Percentiles rank a stretch among this genome's conserved stretches.
These are phyloP conservation scores for Nephila pilipes DNA, from an alignment of 1,140 invertebrate genomes.

Conservation along the genomic window DNA sequence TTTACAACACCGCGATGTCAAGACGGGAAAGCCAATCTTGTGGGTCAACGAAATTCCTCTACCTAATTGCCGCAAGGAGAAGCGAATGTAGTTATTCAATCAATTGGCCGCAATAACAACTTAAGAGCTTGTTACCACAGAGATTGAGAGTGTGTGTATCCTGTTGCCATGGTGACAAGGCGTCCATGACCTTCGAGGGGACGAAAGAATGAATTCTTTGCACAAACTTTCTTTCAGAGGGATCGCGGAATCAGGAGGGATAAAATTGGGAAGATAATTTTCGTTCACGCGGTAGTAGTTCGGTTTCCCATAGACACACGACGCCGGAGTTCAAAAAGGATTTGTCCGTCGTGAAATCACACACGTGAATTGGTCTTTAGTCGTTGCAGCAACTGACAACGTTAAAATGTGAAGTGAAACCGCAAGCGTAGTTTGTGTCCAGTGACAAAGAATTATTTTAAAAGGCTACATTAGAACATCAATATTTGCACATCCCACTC, in stretches of 20 bases:
- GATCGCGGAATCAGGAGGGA: not conserved
- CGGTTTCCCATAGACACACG: too few relatives aligned
- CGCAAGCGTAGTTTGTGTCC: too few relatives aligned
- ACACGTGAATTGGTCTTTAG: too few relatives aligned
- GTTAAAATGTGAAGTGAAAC: too few relatives aligned
- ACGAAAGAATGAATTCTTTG: not conserved
- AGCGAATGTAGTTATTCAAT: slow-evolving; percentile 24
- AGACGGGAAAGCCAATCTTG: not conserved
- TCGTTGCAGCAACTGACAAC: too few relatives aligned
- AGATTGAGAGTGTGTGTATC: not conserved
- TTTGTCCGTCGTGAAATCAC: too few relatives aligned
- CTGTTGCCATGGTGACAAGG: not conserved
- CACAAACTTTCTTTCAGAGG: not conserved
- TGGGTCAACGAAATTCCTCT: slow-evolving; percentile 14
- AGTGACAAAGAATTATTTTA: too few relatives aligned
- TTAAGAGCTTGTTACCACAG: slow-evolving; percentile 20
- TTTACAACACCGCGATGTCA: not conserved
- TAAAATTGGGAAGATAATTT: too few relatives aligned
- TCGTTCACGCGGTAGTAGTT: too few relatives aligned
- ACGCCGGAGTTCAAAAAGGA: too few relatives aligned
- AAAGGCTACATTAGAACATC: too few relatives aligned
- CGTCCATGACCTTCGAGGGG: not conserved
- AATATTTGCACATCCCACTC: too few relatives aligned
- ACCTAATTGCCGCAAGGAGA: not conserved
- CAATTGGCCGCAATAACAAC: not conserved